Base-by-base conservation (phyloP, 2,888 invertebrate species). In the Exocentrus adspersus region DNA sequence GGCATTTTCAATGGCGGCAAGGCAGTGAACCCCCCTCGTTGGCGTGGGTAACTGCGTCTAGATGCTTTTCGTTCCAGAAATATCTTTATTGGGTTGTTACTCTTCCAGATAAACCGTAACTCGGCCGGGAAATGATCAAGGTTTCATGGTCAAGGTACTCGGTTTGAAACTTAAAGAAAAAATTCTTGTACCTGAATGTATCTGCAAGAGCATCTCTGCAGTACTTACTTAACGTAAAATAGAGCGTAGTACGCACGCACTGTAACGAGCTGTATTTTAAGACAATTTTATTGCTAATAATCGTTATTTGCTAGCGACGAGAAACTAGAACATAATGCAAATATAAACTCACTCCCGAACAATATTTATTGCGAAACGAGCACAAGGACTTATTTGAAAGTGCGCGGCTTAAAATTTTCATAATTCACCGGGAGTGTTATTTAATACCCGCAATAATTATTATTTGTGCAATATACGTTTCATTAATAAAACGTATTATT, bases 351-450 rank as follows among this genome's bases (percentile, higher is more conserved):
- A 57, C 45, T 45, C 37, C 58, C 53, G 63, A 63, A 65, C 61
- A 65, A 65, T 66, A 63, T 57, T 57, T 57, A 65, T 75, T 75
- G 68, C 69, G 73, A 73, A 73, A 75, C 65, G 71, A 71, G 73
- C 60, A 73, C 73, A 75, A 73, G 75, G 72, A 69, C 67, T 79
- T 74, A 70, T 67, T 74, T 73, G 73, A 72, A 71, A 74, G 72
- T 68, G 62, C 70, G 67, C 70, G 67, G 69, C 68, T 71, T 73
- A 67, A 71, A 70, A 69, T 70, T 72, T 73, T 72, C 70, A 72
- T 74, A 69, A 71, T 69, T 71, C 54, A 65, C 69, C 67, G n/a
- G n/a, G n/a, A 62, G 66, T 68, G 69, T 69, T 69, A 69, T 67
- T 69, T 65, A 69, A 67, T 69, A 65, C n/a, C n/a, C n/a, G n/a